These are phyloP conservation scores for Chloebia gouldiae DNA, from an alignment of 2,113 vertebrate genomes.

Conservation along the genomic window DNA sequence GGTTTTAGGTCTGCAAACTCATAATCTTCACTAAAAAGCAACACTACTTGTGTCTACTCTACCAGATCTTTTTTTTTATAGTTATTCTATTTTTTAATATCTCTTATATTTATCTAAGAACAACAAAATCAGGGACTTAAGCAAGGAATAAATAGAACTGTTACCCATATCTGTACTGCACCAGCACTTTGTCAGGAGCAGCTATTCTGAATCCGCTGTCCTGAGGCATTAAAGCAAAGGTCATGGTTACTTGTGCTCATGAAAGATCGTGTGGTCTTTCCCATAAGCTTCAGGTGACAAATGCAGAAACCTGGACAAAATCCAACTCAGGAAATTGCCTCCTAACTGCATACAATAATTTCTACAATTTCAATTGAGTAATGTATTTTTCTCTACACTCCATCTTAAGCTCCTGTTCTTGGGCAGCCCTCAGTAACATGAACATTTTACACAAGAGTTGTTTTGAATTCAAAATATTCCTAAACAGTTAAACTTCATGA, in stretches of 20 bases:
- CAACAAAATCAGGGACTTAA: neutral
- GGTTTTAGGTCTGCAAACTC: neutral
- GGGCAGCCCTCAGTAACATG: neutral
- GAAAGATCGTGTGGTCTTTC: neutral
- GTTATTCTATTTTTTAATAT: neutral
- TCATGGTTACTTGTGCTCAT: neutral
- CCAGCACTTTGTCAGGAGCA: neutral
- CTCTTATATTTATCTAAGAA: neutral
- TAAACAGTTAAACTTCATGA: neutral
- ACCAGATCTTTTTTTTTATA: neutral
- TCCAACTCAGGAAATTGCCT: slow-evolving; percentile 36
- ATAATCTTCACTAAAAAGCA: neutral
- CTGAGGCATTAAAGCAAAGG: neutral
- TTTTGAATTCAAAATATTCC: neutral
- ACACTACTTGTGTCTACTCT: neutral
- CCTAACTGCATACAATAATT: slow-evolving; percentile 10
- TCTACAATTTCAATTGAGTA: neutral
- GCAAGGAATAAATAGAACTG: neutral
- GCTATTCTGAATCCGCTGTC: neutral
- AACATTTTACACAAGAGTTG: neutral
- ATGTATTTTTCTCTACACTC: neutral
- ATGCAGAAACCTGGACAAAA: neutral
- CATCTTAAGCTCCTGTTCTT: neutral
- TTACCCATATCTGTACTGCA: neutral
- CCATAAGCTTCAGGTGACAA: slow-evolving; percentile 18